phyloP scores from a whole-genome alignment of 2,888 invertebrate species.

The Coenonympha arcania region DNA sequence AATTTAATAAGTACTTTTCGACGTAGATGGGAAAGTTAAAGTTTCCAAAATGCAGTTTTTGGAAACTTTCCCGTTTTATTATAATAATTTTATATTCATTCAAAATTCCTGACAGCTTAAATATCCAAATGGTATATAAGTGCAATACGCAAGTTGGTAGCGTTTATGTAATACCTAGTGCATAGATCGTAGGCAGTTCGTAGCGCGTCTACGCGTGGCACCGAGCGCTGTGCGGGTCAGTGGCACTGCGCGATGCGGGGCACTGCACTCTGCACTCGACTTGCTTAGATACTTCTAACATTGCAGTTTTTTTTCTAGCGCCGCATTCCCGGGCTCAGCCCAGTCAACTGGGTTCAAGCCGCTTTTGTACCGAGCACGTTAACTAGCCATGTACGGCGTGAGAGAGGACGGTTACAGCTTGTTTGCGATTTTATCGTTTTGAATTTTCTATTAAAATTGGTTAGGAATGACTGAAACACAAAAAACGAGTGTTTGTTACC shows the following conservation, averaged over 20 bases:
- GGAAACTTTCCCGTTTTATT: too few species aligned
- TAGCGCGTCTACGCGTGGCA: constrained; percentile 53
- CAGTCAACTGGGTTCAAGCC: constrained; percentile 41
- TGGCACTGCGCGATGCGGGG: constrained; percentile 56
- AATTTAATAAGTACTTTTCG: too few species aligned
- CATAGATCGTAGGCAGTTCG: constrained; percentile 45
- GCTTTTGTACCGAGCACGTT: constrained; percentile 32
- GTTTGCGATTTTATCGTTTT: constrained; percentile 14
- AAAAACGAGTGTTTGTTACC: not conserved
- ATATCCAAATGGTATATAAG: too few species aligned
- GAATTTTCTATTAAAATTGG: not conserved
- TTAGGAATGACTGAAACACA: not conserved
- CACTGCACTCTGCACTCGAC: constrained; percentile 70
- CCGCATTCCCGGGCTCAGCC: constrained; percentile 53
- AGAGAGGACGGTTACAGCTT: constrained; percentile 17
- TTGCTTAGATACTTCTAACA: constrained; percentile 71
- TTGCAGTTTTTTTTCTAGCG: constrained; percentile 67
- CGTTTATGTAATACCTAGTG: not conserved
- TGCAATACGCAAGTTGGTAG: not conserved
- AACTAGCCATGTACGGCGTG: constrained; percentile 25
- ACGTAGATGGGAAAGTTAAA: too few species aligned
- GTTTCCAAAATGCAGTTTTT: too few species aligned
- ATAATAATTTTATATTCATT: too few species aligned
- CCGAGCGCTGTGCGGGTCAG: constrained; percentile 52
- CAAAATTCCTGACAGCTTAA: too few species aligned